Conservation (phyloP, 2,888 invertebrate genomes). For the Anthophora plumipes region DNA sequence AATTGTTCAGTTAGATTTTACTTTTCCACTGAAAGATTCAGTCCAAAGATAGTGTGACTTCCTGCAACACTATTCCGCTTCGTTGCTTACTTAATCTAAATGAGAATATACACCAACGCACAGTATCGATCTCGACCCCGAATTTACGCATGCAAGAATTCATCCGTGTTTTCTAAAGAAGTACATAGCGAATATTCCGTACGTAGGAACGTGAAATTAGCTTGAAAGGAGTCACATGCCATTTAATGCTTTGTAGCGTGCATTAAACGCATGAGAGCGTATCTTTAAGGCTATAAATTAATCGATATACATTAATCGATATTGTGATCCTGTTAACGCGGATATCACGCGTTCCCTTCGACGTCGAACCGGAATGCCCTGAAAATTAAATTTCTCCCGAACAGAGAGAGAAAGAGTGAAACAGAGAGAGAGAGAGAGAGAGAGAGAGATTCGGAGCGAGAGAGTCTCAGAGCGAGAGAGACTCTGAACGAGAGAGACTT, state of each 20-base stretch:
- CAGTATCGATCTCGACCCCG: neutral
- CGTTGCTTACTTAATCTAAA: neutral
- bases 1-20: too few species aligned
- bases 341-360: neutral
- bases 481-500: too few species aligned
- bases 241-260: neutral
- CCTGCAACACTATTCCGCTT: too few species aligned
- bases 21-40: too few species aligned
- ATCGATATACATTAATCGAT: slow-evolving; percentile 1
- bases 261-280: slow-evolving; percentile 3
- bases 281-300: neutral
- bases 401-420: too few species aligned
- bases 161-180: neutral
- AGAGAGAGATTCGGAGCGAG: too few species aligned
- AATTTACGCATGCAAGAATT: neutral
- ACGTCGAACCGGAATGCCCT: neutral
- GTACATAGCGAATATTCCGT: neutral
- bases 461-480: too few species aligned
- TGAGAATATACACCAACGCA: neutral
- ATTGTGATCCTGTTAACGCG: neutral
- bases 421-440: too few species aligned
- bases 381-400: slow-evolving; percentile 32
- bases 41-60: too few species aligned
- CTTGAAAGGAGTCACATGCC: neutral
- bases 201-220: slow-evolving; percentile 5